These are phyloP conservation scores for Sarotherodon lohbergeri DNA, from an alignment of 2,113 vertebrate genomes.

Conservation along the genomic window DNA sequence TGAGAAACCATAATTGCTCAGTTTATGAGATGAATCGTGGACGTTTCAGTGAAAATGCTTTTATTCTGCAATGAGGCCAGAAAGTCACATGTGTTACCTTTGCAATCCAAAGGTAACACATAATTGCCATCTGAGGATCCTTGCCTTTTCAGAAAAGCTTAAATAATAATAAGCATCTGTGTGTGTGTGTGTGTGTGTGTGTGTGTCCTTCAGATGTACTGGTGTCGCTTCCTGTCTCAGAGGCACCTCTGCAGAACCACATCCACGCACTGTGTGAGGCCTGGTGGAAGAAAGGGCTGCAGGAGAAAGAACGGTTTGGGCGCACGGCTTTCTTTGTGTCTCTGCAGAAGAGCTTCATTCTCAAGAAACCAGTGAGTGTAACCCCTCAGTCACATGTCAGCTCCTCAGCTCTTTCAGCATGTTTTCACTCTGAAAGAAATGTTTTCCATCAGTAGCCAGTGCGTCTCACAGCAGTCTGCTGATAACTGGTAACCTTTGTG, in stretches of 20 bases:
- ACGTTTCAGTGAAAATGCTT: neutral
- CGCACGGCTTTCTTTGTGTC: conserved; percentile 77
- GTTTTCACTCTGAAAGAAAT: neutral
- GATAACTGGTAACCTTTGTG: neutral
- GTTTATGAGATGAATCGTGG: neutral
- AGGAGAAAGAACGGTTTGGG: conserved; percentile 83
- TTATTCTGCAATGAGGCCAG: neutral
- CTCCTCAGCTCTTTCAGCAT: neutral
- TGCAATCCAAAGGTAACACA: neutral
- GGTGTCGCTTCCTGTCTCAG: conserved; percentile 70
- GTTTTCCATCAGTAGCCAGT: neutral
- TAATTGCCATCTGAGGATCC: neutral
- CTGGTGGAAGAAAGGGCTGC: conserved; percentile 90
- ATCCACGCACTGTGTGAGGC: conserved; percentile 76
- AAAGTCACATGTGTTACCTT: neutral
- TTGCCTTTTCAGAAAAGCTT: neutral
- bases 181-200: neutral
- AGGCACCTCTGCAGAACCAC: conserved; percentile 60
- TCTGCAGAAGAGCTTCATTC: conserved; percentile 77
- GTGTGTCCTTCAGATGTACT: conserved; percentile 71
- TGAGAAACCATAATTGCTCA: neutral
- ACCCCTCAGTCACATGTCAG: neutral
- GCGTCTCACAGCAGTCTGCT: neutral
- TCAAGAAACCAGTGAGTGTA: conserved; percentile 74
- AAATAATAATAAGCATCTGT: neutral